These are phyloP conservation scores for Morone saxatilis DNA, from an alignment of 2,113 vertebrate genomes.

Conservation along the genomic window DNA sequence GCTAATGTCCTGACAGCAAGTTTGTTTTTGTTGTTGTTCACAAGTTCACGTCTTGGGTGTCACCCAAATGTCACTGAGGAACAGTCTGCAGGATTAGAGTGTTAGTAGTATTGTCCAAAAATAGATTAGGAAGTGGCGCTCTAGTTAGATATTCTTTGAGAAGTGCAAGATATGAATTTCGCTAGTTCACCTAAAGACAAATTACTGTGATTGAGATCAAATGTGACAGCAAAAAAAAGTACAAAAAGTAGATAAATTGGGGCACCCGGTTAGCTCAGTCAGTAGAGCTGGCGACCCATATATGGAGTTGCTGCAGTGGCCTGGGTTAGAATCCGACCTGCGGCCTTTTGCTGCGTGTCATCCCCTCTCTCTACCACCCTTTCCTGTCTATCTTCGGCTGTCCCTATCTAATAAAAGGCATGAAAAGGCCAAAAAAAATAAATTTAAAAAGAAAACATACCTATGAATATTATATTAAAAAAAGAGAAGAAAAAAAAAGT, in stretches of 20 bases:
- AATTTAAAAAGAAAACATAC: no score
- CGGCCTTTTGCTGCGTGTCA: no score
- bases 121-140: conserved; percentile 17
- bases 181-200: conserved; percentile 23
- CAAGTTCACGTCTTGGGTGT: background rate
- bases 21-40: background rate
- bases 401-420: no score
- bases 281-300: no score
- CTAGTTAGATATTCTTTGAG: conserved; percentile 10
- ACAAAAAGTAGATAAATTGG: background rate
- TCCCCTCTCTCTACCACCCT: no score
- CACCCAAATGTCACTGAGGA: conserved; percentile 12
- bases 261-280: no score
- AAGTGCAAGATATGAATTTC: conserved; percentile 37
- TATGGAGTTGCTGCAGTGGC: no score
- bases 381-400: no score
- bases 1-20: background rate
- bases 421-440: no score
- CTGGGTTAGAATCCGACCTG: no score
- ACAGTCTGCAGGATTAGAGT: background rate
- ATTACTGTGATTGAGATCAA: conserved; percentile 22
- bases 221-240: conserved; percentile 2
- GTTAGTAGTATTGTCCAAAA: background rate
- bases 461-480: no score
- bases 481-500: no score